phyloP scores from a whole-genome alignment of 2,888 invertebrate genomes.

The Cyrtodaria siliqua region DNA sequence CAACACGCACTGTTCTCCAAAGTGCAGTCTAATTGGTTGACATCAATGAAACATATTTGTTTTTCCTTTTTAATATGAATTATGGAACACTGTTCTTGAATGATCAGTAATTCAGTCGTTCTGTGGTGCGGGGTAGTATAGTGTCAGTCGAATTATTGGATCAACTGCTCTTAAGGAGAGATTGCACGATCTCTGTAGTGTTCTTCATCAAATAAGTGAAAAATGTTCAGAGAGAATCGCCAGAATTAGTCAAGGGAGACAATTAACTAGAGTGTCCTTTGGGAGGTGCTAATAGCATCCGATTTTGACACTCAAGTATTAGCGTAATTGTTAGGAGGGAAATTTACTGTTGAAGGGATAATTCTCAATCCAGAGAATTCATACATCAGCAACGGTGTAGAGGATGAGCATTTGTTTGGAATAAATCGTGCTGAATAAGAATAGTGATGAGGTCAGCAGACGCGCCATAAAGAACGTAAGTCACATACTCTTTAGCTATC shows the following conservation, averaged over 20 bases:
- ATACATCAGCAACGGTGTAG: constrained; percentile 35
- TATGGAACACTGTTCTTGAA: background rate
- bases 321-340: constrained; percentile 59
- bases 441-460: constrained; percentile 46
- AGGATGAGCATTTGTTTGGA: constrained; percentile 39
- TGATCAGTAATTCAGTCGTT: background rate
- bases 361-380: constrained; percentile 52
- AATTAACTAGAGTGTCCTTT: constrained; percentile 29
- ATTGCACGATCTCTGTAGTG: constrained; percentile 16
- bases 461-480: constrained; percentile 54
- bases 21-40: no score
- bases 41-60: no score
- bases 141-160: constrained; percentile 33
- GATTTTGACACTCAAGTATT: constrained; percentile 59
- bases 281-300: constrained; percentile 42
- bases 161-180: constrained; percentile 8
- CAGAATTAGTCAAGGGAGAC: constrained; percentile 42
- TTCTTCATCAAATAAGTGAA: constrained; percentile 11
- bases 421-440: constrained; percentile 44
- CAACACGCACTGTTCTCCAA: no score
- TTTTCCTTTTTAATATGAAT: no score
- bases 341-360: constrained; percentile 53
- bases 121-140: constrained; percentile 3
- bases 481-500: constrained; percentile 48
- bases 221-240: constrained; percentile 7